Evolutionary conservation across 2,888 invertebrate genomes (phyloP).

Genomic region (Lampropteryx suffumata): DNA sequence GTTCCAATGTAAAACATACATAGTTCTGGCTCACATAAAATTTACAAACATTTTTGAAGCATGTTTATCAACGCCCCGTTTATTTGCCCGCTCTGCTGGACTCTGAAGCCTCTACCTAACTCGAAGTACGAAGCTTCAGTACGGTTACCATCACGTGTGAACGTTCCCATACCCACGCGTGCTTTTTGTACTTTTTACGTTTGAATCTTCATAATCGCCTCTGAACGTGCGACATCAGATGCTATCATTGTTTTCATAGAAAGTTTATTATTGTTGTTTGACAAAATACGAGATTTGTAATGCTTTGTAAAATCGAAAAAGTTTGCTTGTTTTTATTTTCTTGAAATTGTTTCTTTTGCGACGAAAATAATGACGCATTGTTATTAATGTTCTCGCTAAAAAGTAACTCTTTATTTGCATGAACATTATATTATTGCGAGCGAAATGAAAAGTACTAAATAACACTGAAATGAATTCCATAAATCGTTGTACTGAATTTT

Average conservation of each 20-base stretch:
- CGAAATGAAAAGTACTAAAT: neutral
- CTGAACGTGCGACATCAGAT: constrained; percentile 45
- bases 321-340: too few species aligned
- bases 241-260: constrained; percentile 32
- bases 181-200: constrained; percentile 66
- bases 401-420: neutral
- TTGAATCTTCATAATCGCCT: constrained; percentile 53
- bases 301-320: neutral
- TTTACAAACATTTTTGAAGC: too few species aligned
- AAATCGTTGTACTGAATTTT: neutral
- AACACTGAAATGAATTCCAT: constrained; percentile 6
- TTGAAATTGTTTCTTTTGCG: neutral
- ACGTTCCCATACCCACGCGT: constrained; percentile 81
- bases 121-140: constrained; percentile 44
- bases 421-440: neutral
- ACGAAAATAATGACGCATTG: neutral
- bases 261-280: constrained; percentile 11
- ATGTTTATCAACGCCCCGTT: neutral
- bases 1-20: too few species aligned
- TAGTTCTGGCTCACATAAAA: too few species aligned
- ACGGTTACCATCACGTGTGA: constrained; percentile 77
- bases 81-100: constrained; percentile 37
- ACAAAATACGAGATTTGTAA: constrained; percentile 14
- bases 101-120: constrained; percentile 31
- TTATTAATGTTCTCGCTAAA: neutral